These are phyloP conservation scores for Mobula hypostoma DNA, from an alignment of 2,113 vertebrate genomes.

Conservation along the genomic window DNA sequence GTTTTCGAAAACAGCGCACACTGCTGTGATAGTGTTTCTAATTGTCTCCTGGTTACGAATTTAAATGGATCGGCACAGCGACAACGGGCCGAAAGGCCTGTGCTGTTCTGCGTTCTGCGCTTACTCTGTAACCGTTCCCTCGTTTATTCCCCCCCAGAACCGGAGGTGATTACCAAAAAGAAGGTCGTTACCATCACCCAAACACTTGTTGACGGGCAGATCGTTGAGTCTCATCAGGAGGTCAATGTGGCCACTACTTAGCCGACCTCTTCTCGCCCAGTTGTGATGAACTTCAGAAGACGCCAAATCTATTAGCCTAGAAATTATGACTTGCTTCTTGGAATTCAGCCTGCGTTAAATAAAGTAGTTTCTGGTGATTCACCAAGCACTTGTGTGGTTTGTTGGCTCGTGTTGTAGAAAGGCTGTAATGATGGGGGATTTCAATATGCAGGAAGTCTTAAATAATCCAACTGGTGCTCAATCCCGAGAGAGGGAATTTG, in stretches of 20 bases:
- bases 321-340: background rate
- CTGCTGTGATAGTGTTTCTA: too few relatives aligned
- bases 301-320: too few relatives aligned
- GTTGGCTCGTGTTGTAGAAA: background rate
- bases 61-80: too few relatives aligned
- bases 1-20: too few relatives aligned
- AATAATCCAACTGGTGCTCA: too few relatives aligned
- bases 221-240: slow-evolving; percentile 40
- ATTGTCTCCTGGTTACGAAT: too few relatives aligned
- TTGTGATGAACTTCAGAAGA: too few relatives aligned
- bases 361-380: background rate
- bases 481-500: too few relatives aligned
- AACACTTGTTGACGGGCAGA: slow-evolving; percentile 41
- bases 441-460: too few relatives aligned
- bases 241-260: slow-evolving; percentile 40
- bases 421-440: too few relatives aligned
- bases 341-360: background rate
- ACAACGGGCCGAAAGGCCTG: too few relatives aligned
- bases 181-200: slow-evolving; percentile 42
- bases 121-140: background rate
- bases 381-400: background rate
- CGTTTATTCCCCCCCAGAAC: background rate
- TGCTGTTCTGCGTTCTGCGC: background rate
- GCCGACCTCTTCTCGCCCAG: background rate
- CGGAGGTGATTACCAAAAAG: background rate